Base-by-base conservation (phyloP, 2,113 vertebrate species). In the Coregonus clupeaformis region DNA sequence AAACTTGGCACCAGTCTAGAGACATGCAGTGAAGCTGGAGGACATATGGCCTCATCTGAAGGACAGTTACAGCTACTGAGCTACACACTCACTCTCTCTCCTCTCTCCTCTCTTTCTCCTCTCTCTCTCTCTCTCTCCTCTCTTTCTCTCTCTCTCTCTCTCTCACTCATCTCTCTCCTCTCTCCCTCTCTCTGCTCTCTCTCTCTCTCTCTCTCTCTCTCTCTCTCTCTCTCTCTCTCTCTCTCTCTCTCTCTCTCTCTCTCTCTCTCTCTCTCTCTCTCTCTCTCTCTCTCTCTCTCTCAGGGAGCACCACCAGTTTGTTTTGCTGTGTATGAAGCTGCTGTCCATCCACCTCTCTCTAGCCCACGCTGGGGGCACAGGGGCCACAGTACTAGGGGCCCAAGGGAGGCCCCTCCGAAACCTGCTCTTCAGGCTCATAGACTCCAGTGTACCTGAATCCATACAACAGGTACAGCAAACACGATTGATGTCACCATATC, bases 281-380 rank as follows among this genome's bases (percentile, higher is more conserved):
- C n/a, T 59, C 52, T 73, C 14, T 69, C 60, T 32, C 3, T 64
- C 0, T 82, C 5, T 81, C 1, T 80, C 59, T 63, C 76, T 42
- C 84, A 99, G 98, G 88, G 98, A 99, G 81, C 97, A 99, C 85
- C 98, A 99, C 84, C 96, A 89, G 90, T 99, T 99, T 87, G 90
- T 99, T 67, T 94, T 98, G 75, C 87, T 99, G 64, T 99, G 97
- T 84, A 94, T 99, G 92, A 98, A 98, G 88, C 90, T 99, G 73
- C 94, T 99, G 74, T 99, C 98, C 74, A 96, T 97, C 87, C 97
- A 99, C 80, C 92, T 99, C 86, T 97, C 98, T 22, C 91, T 99
- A 87, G 98, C 98, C 1, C 92, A 98, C 71, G 96, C 98, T 1
- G 97, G 98, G 25, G 97, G 97, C 12, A 98, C 98, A 9, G 98